Evolutionary conservation across 2,888 invertebrate genomes (phyloP).

Genomic region (Trissoscelio sp.): DNA sequence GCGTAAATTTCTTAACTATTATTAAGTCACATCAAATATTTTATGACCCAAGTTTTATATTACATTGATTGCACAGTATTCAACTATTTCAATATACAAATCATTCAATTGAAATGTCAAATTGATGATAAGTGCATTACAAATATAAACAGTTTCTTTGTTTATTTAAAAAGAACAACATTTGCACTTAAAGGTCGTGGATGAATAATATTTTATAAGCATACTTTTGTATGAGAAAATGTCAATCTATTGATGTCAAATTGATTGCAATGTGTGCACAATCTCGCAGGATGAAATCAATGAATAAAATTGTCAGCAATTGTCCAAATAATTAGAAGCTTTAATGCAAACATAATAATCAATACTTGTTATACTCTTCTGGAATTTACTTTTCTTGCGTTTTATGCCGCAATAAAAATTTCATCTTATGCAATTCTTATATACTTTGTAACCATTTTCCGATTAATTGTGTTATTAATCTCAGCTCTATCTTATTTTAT

Average conservation of each 20-base stretch:
- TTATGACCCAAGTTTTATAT: too few species aligned
- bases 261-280: slow-evolving; percentile 21
- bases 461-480: too few species aligned
- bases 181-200: slow-evolving; percentile 1
- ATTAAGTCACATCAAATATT: too few species aligned
- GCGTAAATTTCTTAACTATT: too few species aligned
- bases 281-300: slow-evolving; percentile 34
- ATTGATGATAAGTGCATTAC: too few species aligned
- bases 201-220: background rate
- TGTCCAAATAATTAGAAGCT: slow-evolving; percentile 53
- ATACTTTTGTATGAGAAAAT: background rate
- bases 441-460: too few species aligned
- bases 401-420: slow-evolving; percentile 19
- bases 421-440: slow-evolving; percentile 22
- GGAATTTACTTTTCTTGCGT: slow-evolving; percentile 15
- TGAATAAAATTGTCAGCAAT: slow-evolving; percentile 32
- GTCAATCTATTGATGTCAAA: slow-evolving; percentile 6
- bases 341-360: slow-evolving; percentile 46
- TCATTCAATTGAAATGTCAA: too few species aligned
- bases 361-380: slow-evolving; percentile 22
- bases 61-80: too few species aligned
- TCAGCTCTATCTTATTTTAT: too few species aligned
- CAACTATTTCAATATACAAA: too few species aligned
- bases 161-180: background rate
- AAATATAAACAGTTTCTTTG: too few species aligned